phyloP scores from a whole-genome alignment of 2,797 vertebrate genomes.

The Channallabes apus region DNA sequence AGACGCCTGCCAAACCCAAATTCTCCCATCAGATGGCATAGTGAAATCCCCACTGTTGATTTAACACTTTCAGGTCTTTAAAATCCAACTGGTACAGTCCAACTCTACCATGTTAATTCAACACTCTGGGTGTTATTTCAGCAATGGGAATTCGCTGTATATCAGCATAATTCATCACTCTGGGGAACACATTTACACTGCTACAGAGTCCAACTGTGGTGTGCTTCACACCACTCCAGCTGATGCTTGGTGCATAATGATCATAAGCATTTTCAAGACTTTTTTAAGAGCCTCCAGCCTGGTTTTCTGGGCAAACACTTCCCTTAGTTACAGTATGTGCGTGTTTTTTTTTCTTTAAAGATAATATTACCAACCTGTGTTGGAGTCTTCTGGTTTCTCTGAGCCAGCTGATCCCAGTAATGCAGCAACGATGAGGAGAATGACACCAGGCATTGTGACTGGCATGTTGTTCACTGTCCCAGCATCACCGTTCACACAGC shows the following conservation, averaged over 20 bases:
- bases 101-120: too few relatives aligned
- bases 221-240: neutral
- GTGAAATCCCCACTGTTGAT: too few relatives aligned
- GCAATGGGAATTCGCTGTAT: too few relatives aligned
- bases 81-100: too few relatives aligned
- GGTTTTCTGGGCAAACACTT: neutral
- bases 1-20: neutral
- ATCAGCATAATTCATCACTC: neutral
- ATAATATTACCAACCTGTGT: conserved; percentile 31
- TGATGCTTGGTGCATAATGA: neutral
- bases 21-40: neutral
- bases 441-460: conserved; percentile 22
- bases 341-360: neutral
- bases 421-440: conserved; percentile 32
- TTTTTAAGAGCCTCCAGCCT: neutral
- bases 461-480: conserved; percentile 36
- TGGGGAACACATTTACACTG: neutral
- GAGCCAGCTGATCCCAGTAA: conserved; percentile 35
- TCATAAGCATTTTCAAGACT: neutral
- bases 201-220: neutral
- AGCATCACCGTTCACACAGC: conserved; percentile 37
- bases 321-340: neutral
- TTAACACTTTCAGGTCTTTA: too few relatives aligned
- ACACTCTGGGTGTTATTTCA: too few relatives aligned
- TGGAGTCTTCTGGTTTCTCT: conserved; percentile 34